phyloP scores from a whole-genome alignment of 2,888 invertebrate genomes.

The Laspeyria flexula region DNA sequence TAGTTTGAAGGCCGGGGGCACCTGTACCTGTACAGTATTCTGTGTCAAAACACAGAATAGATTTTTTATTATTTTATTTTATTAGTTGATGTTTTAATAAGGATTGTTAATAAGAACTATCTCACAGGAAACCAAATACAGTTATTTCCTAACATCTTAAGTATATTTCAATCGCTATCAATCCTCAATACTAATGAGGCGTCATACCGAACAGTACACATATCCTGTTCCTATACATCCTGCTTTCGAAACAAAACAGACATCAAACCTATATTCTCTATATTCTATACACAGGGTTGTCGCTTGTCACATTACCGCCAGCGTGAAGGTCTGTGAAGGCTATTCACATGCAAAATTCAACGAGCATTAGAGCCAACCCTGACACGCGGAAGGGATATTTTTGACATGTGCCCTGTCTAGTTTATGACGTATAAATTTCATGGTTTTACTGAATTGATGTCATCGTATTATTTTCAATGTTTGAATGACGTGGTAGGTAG shows the following conservation, averaged over 20 bases:
- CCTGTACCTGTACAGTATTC: too few relatives aligned
- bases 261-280: constrained; percentile 17
- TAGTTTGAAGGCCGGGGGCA: too few relatives aligned
- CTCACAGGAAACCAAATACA: constrained; percentile 1
- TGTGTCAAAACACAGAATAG: too few relatives aligned
- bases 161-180: constrained; percentile 3
- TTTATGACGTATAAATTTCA: constrained; percentile 38
- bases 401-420: constrained; percentile 64
- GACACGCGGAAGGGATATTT: constrained; percentile 80
- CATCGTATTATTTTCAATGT: constrained; percentile 41
- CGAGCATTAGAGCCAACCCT: constrained; percentile 71
- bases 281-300: constrained; percentile 74
- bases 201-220: constrained; percentile 26
- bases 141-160: constrained; percentile 1
- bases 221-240: constrained; percentile 18
- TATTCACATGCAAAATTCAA: constrained; percentile 82
- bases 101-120: too few relatives aligned
- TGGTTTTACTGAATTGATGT: constrained; percentile 48
- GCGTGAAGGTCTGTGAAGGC: constrained; percentile 47
- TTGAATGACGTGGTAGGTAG: constrained; percentile 34
- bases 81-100: too few relatives aligned
- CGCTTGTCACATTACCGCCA: constrained; percentile 81
- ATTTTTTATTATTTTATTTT: too few relatives aligned
- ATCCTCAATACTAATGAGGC: constrained; percentile 12
- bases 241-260: constrained; percentile 40